Evolutionary conservation across 2,797 vertebrate species (phyloP).

Genomic region (Pipistrellus nathusii): DNA sequence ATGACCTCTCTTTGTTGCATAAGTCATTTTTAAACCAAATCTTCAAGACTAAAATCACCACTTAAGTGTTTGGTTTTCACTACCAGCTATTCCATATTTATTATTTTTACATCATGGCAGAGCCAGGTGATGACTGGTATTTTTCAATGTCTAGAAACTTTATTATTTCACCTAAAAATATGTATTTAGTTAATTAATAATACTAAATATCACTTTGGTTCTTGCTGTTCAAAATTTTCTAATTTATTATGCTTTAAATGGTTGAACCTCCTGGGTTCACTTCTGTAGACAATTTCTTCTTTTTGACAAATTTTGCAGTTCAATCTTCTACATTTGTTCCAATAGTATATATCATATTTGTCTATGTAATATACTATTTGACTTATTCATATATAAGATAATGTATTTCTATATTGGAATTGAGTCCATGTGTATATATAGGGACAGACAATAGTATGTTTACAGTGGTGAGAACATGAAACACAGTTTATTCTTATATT

Average conservation of each 20-base stretch:
- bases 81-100: neutral
- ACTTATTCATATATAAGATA: slow-evolving; percentile 2
- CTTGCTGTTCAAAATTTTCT: neutral
- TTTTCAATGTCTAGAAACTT: slow-evolving; percentile 36
- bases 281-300: neutral
- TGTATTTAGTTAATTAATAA: neutral
- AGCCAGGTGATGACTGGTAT: neutral
- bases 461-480: neutral
- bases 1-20: neutral
- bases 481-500: neutral
- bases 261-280: neutral
- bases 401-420: slow-evolving; percentile 47
- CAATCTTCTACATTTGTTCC: neutral
- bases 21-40: neutral
- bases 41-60: neutral
- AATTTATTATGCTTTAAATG: neutral
- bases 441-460: neutral
- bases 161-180: neutral
- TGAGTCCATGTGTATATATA: neutral
- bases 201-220: neutral
- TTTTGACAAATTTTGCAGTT: slow-evolving; percentile 26
- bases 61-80: neutral
- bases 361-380: neutral
- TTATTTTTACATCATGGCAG: neutral
- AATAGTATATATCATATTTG: neutral